These are phyloP conservation scores for Mesopsocus fuscifrons DNA, from an alignment of 2,888 invertebrate genomes.

Conservation along the genomic window DNA sequence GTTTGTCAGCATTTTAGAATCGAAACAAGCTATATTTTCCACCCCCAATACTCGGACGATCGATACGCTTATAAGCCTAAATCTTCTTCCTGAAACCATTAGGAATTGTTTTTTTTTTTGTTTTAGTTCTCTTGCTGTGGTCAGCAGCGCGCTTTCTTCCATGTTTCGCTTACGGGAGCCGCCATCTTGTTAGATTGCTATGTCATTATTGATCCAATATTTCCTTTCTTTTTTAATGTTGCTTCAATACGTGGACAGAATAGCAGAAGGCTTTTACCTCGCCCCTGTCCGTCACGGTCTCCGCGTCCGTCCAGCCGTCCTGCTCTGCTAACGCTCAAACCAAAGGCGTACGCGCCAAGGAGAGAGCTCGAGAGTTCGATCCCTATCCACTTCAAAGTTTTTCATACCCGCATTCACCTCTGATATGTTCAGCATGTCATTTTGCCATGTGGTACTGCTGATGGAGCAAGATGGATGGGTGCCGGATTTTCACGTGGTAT, in stretches of 20 bases:
- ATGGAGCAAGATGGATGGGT: too few relatives aligned
- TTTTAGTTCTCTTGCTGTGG: constrained; percentile 7
- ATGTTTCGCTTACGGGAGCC: constrained; percentile 1
- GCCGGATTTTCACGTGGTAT: too few relatives aligned
- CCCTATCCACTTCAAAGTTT: too few relatives aligned
- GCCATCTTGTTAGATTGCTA: background rate
- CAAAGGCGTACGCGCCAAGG: too few relatives aligned
- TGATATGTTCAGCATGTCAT: too few relatives aligned
- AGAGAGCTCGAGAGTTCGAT: too few relatives aligned
- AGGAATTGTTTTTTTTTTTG: constrained; percentile 9
- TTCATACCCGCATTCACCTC: too few relatives aligned
- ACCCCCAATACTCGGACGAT: constrained; percentile 9
- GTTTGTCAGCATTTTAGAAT: too few relatives aligned
- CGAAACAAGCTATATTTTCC: constrained; percentile 6
- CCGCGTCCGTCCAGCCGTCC: background rate
- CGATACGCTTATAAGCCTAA: constrained; percentile 10
- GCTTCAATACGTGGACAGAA: background rate
- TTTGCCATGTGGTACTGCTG: too few relatives aligned
- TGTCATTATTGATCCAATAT: constrained; percentile 4
- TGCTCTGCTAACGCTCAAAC: too few relatives aligned
- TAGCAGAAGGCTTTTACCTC: background rate
- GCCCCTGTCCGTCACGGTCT: background rate
- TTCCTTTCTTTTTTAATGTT: constrained; percentile 1
- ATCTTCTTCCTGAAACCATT: constrained; percentile 10
- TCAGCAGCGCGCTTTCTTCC: constrained; percentile 7